Evolutionary conservation across 2,113 vertebrate genomes (phyloP).

Genomic region (Pseudopipra pipra): DNA sequence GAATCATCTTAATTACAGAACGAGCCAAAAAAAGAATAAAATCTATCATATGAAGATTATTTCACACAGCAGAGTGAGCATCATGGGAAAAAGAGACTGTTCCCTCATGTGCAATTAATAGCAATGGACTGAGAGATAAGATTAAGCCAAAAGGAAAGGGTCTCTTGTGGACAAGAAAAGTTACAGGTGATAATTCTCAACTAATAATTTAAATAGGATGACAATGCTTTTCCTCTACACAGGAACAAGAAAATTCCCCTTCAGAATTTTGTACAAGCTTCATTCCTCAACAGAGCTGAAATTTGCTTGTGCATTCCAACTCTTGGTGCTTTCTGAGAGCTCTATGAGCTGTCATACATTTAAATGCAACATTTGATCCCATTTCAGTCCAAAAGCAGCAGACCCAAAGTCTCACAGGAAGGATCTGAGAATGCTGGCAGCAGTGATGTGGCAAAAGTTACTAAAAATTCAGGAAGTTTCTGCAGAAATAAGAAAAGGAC

Average conservation of each 20-base stretch:
- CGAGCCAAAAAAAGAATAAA: neutral
- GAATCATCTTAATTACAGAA: neutral
- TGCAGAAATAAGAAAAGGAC: neutral
- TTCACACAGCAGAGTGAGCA: neutral
- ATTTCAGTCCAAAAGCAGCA: neutral
- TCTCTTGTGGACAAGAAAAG: neutral
- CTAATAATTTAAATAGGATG: neutral
- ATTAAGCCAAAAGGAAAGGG: neutral
- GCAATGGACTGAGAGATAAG: neutral
- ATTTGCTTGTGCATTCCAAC: neutral
- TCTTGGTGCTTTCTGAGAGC: neutral
- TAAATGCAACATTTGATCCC: neutral
- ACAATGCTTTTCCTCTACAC: neutral
- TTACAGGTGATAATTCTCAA: neutral
- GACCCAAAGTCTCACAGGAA: neutral
- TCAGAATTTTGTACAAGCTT: neutral
- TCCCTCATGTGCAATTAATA: neutral
- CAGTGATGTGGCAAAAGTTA: neutral
- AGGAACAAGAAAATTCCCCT: neutral
- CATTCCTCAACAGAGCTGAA: neutral
- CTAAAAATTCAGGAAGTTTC: neutral
- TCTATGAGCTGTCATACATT: neutral
- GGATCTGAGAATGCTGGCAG: neutral
- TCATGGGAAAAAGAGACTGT: neutral
- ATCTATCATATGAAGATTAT: neutral